A percentile compares a stretch with the other conserved stretches of the same genome.
phyloP scores from a whole-genome alignment of 2,888 invertebrate genomes.

The Tetragonula carbonaria region DNA sequence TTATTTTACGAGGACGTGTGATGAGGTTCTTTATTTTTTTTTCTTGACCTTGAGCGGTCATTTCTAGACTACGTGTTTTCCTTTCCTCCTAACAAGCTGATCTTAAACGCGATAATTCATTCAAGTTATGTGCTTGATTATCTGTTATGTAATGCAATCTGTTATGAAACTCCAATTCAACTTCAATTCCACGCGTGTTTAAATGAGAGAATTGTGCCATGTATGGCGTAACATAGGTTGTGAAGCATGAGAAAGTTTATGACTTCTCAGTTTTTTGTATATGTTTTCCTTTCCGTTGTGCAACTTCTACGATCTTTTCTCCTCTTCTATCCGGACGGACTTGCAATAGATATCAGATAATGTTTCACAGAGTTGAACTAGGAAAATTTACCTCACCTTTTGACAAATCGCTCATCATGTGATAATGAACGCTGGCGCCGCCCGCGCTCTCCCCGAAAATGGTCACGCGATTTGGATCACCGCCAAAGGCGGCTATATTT shows the following conservation, averaged over 20 bases:
- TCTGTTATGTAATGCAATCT: no score
- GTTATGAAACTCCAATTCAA: not conserved
- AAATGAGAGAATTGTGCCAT: not conserved
- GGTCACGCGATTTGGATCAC: constrained; percentile 87
- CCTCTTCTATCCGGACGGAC: no score
- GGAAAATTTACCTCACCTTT: constrained; percentile 81
- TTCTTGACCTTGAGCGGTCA: not conserved
- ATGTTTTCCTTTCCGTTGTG: not conserved
- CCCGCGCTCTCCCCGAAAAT: constrained; percentile 90
- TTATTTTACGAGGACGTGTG: not conserved
- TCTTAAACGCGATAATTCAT: constrained; percentile 7
- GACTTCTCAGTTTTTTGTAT: not conserved
- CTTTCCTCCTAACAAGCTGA: not conserved
- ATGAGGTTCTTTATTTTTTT: not conserved
- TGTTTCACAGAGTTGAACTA: not conserved
- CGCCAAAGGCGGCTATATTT: constrained; percentile 87
- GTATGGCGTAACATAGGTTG: not conserved
- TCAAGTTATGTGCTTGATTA: not conserved
- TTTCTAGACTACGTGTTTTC: not conserved
- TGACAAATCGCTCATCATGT: constrained; percentile 88
- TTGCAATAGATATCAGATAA: not conserved
- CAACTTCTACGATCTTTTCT: not conserved
- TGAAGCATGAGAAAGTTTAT: no score
- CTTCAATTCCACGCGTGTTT: rapidly evolving
- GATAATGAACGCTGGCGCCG: constrained; percentile 88